Evolutionary conservation across 2,888 invertebrate species (phyloP).

Genomic region (Hoplodrina ambigua): DNA sequence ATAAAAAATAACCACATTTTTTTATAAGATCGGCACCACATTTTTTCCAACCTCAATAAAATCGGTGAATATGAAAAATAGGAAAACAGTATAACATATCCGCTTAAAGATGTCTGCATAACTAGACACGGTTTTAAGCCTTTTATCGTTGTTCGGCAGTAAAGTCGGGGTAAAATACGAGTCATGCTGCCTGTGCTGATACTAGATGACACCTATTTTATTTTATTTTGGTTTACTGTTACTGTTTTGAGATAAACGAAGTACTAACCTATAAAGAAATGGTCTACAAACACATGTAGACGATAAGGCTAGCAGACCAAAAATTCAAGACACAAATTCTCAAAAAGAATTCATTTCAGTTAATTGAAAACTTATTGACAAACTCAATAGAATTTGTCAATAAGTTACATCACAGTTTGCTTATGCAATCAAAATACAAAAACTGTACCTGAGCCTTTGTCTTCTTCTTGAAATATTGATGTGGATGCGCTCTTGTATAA

Average conservation of each 20-base stretch:
- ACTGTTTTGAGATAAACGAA: conserved; percentile 4
- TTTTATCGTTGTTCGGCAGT: conserved; percentile 80
- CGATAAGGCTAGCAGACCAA: neutral
- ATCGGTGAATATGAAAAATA: conserved; percentile 25
- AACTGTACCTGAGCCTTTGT: too few relatives aligned
- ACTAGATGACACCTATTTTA: conserved; percentile 44
- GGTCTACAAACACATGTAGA: neutral
- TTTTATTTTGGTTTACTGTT: conserved; percentile 53
- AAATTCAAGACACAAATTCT: too few relatives aligned
- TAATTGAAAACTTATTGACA: too few relatives aligned
- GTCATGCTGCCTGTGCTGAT: conserved; percentile 66
- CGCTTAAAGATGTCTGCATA: conserved; percentile 71
- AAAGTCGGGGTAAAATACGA: conserved; percentile 72
- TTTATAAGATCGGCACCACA: neutral
- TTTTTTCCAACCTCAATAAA: neutral
- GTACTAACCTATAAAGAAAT: too few relatives aligned
- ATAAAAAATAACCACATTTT: neutral
- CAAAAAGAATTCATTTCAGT: too few relatives aligned
- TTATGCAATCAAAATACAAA: too few relatives aligned
- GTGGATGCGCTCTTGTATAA: too few relatives aligned
- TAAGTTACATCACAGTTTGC: too few relatives aligned
- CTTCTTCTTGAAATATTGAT: too few relatives aligned
- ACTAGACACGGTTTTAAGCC: conserved; percentile 74
- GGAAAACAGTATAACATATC: conserved; percentile 23
- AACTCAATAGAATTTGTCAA: too few relatives aligned